Evolutionary conservation across 1,140 invertebrate species (phyloP).

Genomic region (Teleogryllus occipitalis): DNA sequence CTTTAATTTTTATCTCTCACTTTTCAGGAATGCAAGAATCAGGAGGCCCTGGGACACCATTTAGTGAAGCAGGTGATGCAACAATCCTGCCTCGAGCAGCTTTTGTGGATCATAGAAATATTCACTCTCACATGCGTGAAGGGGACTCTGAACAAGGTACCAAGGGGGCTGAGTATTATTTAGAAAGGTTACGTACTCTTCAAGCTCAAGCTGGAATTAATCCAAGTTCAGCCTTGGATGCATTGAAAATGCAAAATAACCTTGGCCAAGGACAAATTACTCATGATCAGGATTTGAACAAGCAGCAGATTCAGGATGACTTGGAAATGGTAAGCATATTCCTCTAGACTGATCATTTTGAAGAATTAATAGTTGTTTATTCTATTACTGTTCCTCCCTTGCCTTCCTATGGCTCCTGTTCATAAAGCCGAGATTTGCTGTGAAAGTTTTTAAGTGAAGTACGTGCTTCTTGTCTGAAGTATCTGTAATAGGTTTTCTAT

Average conservation of each 20-base stretch:
- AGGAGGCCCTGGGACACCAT: background rate
- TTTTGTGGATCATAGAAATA: background rate
- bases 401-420: background rate
- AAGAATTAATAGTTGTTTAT: background rate
- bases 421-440: background rate
- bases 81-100: background rate
- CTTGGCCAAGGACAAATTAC: background rate
- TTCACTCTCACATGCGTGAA: background rate
- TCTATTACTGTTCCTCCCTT: background rate
- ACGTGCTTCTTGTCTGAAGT: background rate
- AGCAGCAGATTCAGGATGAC: background rate
- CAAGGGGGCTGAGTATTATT: slow-evolving; percentile 19
- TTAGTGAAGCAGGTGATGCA: background rate
- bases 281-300: slow-evolving; percentile 13
- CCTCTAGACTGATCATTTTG: too few species aligned
- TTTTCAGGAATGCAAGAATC: background rate
- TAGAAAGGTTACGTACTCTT: slow-evolving; percentile 19
- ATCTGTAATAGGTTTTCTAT: background rate
- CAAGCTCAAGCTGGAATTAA: slow-evolving; percentile 20
- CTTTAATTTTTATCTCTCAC: background rate
- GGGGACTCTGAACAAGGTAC: background rate
- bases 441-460: background rate
- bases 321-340: too few species aligned
- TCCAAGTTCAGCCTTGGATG: background rate
- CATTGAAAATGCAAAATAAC: background rate